Percentiles rank a stretch among this genome's conserved stretches.
Conservation (phyloP, 2,797 vertebrate species). For the Tiaroga cobitis region DNA sequence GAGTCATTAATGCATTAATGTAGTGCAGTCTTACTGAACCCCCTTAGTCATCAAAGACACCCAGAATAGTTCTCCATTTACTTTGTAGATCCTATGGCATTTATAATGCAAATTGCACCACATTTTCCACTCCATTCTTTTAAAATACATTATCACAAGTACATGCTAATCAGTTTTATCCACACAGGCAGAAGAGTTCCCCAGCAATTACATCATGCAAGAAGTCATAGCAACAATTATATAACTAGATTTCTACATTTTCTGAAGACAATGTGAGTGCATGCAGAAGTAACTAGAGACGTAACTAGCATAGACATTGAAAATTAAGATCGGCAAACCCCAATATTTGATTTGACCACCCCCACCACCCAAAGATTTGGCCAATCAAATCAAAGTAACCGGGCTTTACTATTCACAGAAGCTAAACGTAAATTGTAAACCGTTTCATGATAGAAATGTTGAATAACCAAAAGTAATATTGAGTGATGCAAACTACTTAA, state of each 20-base stretch:
- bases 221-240: slow-evolving; percentile 9
- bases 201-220: background rate
- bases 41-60: slow-evolving; percentile 39
- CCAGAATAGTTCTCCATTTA: slow-evolving; percentile 46
- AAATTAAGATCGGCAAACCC: background rate
- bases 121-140: slow-evolving; percentile 36
- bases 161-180: slow-evolving; percentile 4
- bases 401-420: too few species aligned
- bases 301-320: background rate
- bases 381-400: too few species aligned
- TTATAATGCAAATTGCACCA: slow-evolving; percentile 24
- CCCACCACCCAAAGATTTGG: too few species aligned
- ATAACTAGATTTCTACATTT: background rate
- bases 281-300: background rate
- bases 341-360: too few species aligned
- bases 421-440: too few species aligned
- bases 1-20: rapidly evolving
- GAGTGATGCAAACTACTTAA: too few species aligned
- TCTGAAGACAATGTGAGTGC: background rate
- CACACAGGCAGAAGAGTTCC: slow-evolving; percentile 15
- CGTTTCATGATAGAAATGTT: too few species aligned
- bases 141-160: slow-evolving; percentile 4
- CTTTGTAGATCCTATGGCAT: slow-evolving; percentile 32
- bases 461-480: too few species aligned
- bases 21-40: slow-evolving; percentile 43